These are phyloP conservation scores for Chrysaora quinquecirrha DNA, from an alignment of 30 jellyfish, hydroid and myxozoan genomes.

Conservation along the genomic window DNA sequence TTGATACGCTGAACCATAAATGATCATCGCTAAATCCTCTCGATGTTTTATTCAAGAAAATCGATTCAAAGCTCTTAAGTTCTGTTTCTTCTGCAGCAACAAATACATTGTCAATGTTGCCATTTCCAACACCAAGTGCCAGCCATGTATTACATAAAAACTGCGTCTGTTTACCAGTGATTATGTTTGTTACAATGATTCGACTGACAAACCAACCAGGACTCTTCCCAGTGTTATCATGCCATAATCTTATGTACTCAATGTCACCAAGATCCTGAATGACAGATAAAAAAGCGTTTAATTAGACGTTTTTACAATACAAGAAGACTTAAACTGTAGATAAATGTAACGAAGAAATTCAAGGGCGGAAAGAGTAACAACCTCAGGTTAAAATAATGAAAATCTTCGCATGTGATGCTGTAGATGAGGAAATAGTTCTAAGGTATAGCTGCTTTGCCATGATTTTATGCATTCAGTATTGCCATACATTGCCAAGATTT, in stretches of 20 bases:
- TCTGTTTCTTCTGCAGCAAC: slow-evolving; percentile 58
- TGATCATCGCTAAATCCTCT: slow-evolving; percentile 85
- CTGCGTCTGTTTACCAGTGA: slow-evolving; percentile 22
- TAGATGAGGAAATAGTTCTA: too few relatives aligned
- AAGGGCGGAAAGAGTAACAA: too few relatives aligned
- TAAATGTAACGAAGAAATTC: neutral
- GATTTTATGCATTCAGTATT: too few relatives aligned
- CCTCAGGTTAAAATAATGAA: too few relatives aligned
- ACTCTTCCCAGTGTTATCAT: slow-evolving; percentile 63
- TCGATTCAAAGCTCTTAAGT: slow-evolving; percentile 46
- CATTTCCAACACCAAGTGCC: slow-evolving; percentile 50
- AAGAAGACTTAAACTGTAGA: too few relatives aligned
- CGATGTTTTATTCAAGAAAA: slow-evolving; percentile 74
- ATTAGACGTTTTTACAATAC: too few relatives aligned
- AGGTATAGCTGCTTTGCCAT: too few relatives aligned
- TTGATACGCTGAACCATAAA: slow-evolving; percentile 80
- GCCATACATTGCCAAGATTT: too few relatives aligned
- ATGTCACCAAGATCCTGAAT: slow-evolving; percentile 78
- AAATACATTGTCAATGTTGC: slow-evolving; percentile 39
- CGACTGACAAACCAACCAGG: slow-evolving; percentile 93
- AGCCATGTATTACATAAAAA: slow-evolving; percentile 76
- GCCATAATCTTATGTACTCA: slow-evolving; percentile 63
- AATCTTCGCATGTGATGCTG: too few relatives aligned
- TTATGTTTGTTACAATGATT: slow-evolving; percentile 34
- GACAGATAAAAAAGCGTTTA: neutral